These are phyloP conservation scores for Eumacrocentrus americanus DNA, from an alignment of 2,888 invertebrate species.

Conservation along the genomic window DNA sequence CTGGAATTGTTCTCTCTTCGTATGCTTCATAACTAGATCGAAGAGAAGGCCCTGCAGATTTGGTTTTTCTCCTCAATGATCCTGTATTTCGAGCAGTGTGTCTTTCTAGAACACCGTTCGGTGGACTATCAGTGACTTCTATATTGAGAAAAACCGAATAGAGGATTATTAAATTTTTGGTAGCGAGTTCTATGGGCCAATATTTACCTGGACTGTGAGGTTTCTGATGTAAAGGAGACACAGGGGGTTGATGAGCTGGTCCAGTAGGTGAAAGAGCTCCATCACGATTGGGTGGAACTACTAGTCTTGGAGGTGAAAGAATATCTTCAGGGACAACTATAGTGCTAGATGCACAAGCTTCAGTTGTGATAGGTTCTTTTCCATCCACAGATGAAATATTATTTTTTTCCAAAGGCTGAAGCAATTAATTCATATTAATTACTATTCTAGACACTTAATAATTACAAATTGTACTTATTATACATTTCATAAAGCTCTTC, in stretches of 20 bases:
- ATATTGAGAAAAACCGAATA: slow-evolving; percentile 4
- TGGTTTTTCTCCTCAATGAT: slow-evolving; percentile 67
- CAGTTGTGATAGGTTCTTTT: slow-evolving; percentile 46
- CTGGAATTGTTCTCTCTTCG: slow-evolving; percentile 84
- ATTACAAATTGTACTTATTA: not conserved
- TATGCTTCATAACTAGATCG: slow-evolving; percentile 81
- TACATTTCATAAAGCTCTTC: no score
- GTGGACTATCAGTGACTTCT: slow-evolving; percentile 63
- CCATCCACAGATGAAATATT: slow-evolving; percentile 50
- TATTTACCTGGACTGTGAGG: slow-evolving; percentile 63
- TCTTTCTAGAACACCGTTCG: slow-evolving; percentile 58
- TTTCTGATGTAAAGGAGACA: slow-evolving; percentile 64
- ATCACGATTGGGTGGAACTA: slow-evolving; percentile 57
- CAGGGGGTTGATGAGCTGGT: slow-evolving; percentile 61
- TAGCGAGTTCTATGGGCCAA: not conserved
- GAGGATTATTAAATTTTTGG: not conserved
- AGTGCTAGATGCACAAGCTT: slow-evolving; percentile 40
- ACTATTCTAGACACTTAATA: not conserved
- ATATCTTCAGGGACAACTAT: slow-evolving; percentile 47
- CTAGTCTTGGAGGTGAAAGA: slow-evolving; percentile 50
- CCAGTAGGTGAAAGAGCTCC: slow-evolving; percentile 61
- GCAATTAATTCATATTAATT: not conserved
- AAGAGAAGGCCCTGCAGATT: slow-evolving; percentile 55
- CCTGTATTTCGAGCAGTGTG: slow-evolving; percentile 61
- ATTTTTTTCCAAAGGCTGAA: slow-evolving; percentile 55